Percentiles rank a stretch among this genome's conserved stretches.
phyloP scores from a whole-genome alignment of 2,888 invertebrate species.

The Trachelus stipa region DNA sequence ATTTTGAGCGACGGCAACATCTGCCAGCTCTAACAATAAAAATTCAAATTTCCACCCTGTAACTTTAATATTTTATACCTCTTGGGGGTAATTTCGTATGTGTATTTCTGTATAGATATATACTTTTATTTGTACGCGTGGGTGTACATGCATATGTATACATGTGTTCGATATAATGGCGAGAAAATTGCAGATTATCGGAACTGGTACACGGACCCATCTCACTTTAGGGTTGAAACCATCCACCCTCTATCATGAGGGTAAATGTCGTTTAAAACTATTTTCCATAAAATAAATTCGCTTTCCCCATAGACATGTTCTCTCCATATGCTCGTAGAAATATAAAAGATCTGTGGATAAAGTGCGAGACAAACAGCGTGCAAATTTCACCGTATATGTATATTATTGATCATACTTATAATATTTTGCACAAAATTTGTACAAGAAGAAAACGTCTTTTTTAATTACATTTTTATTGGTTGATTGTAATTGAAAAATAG shows the following conservation, averaged over 20 bases:
- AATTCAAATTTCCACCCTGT: conserved; percentile 8
- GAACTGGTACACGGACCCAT: background rate
- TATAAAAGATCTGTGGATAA: background rate
- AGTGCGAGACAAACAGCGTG: background rate
- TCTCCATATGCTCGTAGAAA: background rate
- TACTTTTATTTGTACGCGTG: background rate
- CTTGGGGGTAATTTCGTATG: background rate
- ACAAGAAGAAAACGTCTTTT: too few relatives aligned
- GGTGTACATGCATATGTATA: background rate
- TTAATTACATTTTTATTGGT: too few relatives aligned
- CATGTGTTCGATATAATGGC: background rate
- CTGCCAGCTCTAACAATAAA: conserved; percentile 1
- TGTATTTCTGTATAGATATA: background rate
- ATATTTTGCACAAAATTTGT: background rate
- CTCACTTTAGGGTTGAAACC: conserved; percentile 1
- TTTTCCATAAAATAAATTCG: background rate
- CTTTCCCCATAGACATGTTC: background rate
- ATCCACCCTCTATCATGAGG: background rate
- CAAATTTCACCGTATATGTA: background rate
- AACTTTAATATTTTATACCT: background rate
- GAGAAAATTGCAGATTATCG: conserved; percentile 3
- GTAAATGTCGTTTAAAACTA: background rate
- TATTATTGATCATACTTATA: background rate
- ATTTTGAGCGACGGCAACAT: conserved; percentile 3
- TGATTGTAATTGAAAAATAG: too few relatives aligned